Evolutionary conservation across 1,140 invertebrate species (phyloP).

Genomic region (Drosophila punjabiensis): DNA sequence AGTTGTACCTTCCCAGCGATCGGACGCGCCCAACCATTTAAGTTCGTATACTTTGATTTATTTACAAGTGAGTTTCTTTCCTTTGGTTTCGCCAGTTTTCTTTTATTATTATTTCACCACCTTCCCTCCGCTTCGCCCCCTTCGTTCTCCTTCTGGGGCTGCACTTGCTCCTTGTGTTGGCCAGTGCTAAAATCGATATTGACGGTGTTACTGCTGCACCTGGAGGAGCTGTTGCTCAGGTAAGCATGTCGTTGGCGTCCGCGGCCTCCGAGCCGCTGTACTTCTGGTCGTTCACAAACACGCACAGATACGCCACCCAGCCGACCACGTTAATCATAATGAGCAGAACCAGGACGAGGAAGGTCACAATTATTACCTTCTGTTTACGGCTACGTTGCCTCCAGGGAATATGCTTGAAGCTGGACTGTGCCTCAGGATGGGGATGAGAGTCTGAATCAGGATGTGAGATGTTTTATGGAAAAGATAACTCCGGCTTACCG

Average conservation of each 20-base stretch:
- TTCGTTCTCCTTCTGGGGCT: not conserved
- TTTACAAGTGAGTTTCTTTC: conserved; percentile 34
- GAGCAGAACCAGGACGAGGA: conserved; percentile 1
- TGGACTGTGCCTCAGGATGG: not conserved
- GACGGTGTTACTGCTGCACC: conserved; percentile 24
- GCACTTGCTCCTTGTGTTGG: conserved; percentile 14
- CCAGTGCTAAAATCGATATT: conserved; percentile 70
- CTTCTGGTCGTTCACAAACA: conserved; percentile 23
- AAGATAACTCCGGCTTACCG: conserved; percentile 16
- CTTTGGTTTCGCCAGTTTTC: conserved; percentile 7
- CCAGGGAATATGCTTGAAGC: conserved; percentile 30
- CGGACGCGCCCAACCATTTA: conserved; percentile 22
- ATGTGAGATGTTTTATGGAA: too few relatives aligned
- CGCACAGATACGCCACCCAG: conserved; percentile 25
- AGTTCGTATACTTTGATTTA: conserved; percentile 11
- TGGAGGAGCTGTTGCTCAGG: conserved; percentile 41
- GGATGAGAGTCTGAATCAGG: not conserved
- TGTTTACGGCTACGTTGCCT: conserved; percentile 24
- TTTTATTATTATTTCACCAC: conserved; percentile 5
- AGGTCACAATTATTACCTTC: conserved; percentile 23
- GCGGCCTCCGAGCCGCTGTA: not conserved
- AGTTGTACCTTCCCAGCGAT: conserved; percentile 27
- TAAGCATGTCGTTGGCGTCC: conserved; percentile 33
- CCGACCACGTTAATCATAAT: conserved; percentile 6
- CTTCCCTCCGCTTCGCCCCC: not conserved